A percentile compares a stretch with the other conserved stretches of the same genome.
Evolutionary conservation across 2,797 vertebrate species (phyloP).

Genomic region (Pantherophis vulpinus): DNA sequence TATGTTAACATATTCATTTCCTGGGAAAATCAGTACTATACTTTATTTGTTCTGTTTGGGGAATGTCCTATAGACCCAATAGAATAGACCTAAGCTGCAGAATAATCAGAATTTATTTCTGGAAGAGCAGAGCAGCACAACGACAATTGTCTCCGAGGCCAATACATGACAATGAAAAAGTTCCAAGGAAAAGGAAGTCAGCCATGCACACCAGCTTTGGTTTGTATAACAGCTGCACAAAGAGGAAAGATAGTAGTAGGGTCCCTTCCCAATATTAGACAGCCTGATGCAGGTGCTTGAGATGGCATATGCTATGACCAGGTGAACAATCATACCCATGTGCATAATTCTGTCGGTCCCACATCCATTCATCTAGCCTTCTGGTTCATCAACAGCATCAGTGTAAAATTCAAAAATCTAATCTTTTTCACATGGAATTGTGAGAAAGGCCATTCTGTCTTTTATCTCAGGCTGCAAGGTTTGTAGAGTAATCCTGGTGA

Average conservation of each 20-base stretch:
- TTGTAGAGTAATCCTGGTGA: too few species aligned
- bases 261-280: background rate
- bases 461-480: too few species aligned
- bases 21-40: background rate
- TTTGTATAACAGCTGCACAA: background rate
- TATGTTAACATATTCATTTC: background rate
- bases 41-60: background rate
- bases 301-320: background rate
- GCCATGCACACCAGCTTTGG: too few species aligned
- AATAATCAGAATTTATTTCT: background rate
- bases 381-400: too few species aligned
- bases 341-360: too few species aligned
- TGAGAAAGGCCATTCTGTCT: too few species aligned
- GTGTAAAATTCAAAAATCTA: too few species aligned
- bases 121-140: background rate
- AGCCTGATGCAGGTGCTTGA: background rate
- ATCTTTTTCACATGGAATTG: too few species aligned
- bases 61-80: background rate
- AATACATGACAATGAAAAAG: background rate
- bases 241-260: background rate
- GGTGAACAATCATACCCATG: too few species aligned
- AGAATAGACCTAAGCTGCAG: background rate
- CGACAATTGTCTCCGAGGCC: background rate
- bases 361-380: too few species aligned
- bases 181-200: background rate